Evolutionary conservation across 1,140 invertebrate genomes (phyloP).

Genomic region (Colletes latitarsis): DNA sequence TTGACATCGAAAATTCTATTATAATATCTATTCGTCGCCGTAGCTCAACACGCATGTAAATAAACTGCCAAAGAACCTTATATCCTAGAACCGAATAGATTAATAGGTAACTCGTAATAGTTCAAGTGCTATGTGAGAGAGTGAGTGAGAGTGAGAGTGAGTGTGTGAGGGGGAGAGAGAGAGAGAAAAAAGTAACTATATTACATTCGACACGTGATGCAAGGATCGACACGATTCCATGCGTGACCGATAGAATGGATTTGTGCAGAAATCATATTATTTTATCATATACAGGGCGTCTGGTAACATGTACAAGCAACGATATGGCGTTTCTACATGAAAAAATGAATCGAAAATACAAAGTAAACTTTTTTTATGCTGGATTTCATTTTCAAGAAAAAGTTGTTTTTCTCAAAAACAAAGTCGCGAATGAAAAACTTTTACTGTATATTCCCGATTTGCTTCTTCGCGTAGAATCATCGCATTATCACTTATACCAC

Average conservation of each 20-base stretch:
- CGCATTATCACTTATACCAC: too few relatives aligned
- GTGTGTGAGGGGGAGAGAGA: conserved; percentile 50
- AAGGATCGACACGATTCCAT: conserved; percentile 57
- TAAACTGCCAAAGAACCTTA: conserved; percentile 72
- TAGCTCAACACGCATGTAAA: conserved; percentile 67
- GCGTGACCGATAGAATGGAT: conserved; percentile 55
- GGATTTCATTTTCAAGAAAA: too few relatives aligned
- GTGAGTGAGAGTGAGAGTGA: conserved; percentile 47
- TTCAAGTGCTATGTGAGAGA: conserved; percentile 59
- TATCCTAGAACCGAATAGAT: conserved; percentile 66
- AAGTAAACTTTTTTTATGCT: too few relatives aligned
- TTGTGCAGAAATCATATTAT: conserved; percentile 58
- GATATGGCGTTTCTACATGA: too few relatives aligned
- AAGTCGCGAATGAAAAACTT: too few relatives aligned
- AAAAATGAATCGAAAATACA: too few relatives aligned
- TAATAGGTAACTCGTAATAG: conserved; percentile 68
- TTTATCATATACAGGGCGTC: neutral
- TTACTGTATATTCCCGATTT: too few relatives aligned
- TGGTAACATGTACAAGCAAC: too few relatives aligned
- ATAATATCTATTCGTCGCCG: conserved; percentile 29
- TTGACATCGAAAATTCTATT: conserved; percentile 32
- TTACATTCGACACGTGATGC: conserved; percentile 50
- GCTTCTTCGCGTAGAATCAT: too few relatives aligned
- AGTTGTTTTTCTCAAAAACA: too few relatives aligned
- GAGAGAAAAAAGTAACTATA: conserved; percentile 25